Evolutionary conservation across 1,140 invertebrate genomes (phyloP).

Genomic region (Planococcus citri): DNA sequence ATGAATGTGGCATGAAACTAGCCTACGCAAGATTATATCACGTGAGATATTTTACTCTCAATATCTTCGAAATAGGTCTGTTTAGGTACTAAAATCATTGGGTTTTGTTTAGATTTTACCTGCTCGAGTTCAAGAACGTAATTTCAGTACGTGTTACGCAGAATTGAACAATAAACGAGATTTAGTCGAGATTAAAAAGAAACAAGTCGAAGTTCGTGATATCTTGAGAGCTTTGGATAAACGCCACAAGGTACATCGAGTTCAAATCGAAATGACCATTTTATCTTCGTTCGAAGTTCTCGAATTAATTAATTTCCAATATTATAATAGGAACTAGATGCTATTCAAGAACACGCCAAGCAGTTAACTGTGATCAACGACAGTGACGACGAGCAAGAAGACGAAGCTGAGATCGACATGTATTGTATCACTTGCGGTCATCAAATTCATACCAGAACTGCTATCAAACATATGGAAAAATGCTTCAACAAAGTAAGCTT

Average conservation of each 20-base stretch:
- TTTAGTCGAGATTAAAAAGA: conserved; percentile 66
- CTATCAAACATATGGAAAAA: conserved; percentile 88
- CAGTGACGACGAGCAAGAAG: conserved; percentile 48
- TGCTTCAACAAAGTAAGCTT: conserved; percentile 82
- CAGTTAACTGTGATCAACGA: conserved; percentile 41
- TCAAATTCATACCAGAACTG: conserved; percentile 74
- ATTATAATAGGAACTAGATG: conserved; percentile 51
- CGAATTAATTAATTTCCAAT: not conserved
- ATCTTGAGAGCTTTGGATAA: conserved; percentile 65
- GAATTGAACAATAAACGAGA: conserved; percentile 74
- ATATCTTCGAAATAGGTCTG: too few relatives aligned
- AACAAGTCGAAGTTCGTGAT: conserved; percentile 59
- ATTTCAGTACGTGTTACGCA: conserved; percentile 70
- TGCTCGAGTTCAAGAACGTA: conserved; percentile 88
- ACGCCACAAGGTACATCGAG: conserved; percentile 40
- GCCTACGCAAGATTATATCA: conserved; percentile 76
- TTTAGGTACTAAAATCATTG: too few relatives aligned
- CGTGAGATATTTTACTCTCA: conserved; percentile 33
- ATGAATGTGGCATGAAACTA: conserved; percentile 82
- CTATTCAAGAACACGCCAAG: conserved; percentile 63
- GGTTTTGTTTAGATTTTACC: conserved; percentile 60
- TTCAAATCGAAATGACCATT: not conserved
- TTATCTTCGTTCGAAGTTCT: not conserved
- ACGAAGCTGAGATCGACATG: conserved; percentile 65
- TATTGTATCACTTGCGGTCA: conserved; percentile 95